phyloP scores from a whole-genome alignment of 2,888 invertebrate species.

The Drosophila siamana region DNA sequence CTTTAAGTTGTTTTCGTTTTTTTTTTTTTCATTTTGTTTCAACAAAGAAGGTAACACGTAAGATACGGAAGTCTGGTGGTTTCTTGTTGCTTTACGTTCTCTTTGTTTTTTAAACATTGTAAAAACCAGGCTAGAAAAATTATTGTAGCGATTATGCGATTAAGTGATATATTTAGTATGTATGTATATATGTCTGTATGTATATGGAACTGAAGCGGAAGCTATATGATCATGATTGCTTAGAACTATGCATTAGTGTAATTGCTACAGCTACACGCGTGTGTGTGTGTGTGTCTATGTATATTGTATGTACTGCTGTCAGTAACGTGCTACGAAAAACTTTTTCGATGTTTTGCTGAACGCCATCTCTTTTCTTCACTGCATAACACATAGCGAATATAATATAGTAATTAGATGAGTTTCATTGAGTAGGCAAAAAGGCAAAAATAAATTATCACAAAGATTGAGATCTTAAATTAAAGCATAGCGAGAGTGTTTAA shows the following conservation, averaged over 20 bases:
- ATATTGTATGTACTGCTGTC: conserved; percentile 29
- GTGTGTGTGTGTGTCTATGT: conserved; percentile 26
- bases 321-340: conserved; percentile 66
- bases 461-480: conserved; percentile 80
- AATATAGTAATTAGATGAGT: conserved; percentile 34
- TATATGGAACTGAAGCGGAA: conserved; percentile 65
- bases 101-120: conserved; percentile 41
- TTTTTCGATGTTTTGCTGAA: conserved; percentile 71
- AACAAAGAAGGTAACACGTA: conserved; percentile 73
- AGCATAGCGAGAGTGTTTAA: conserved; percentile 63
- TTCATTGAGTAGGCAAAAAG: conserved; percentile 30
- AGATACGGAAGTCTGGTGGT: conserved; percentile 77
- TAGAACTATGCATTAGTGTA: conserved; percentile 41
- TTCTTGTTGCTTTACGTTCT: conserved; percentile 64
- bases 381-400: conserved; percentile 52
- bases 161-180: conserved; percentile 13
- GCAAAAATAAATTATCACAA: conserved; percentile 72
- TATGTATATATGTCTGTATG: conserved; percentile 16
- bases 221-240: conserved; percentile 59
- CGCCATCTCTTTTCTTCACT: conserved; percentile 55
- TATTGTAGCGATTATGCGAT: conserved; percentile 33
- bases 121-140: conserved; percentile 55
- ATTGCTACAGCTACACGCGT: conserved; percentile 32
- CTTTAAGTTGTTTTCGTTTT: conserved; percentile 15
- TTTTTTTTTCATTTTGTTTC: conserved; percentile 20